Evolutionary conservation across 2,888 invertebrate genomes (phyloP), one percentile per base, ranked within the genome.

Genomic region (Epinotia brunnichana): DNA sequence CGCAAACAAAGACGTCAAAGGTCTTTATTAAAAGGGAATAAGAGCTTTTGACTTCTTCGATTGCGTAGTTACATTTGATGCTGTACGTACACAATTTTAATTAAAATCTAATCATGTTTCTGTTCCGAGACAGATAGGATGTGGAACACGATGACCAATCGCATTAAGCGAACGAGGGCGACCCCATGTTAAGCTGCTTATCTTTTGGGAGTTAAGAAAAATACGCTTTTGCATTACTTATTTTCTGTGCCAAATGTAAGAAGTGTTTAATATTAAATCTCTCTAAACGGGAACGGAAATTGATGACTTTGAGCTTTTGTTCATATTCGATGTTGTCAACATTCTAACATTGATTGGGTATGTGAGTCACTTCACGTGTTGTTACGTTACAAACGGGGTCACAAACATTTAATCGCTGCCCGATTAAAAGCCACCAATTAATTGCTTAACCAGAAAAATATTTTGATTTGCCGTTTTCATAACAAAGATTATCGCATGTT

Each of bases 401-500:
- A 41, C 41, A 39, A 44, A 56, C 29, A 17, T 57, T 29, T 17
- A 57, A 57, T 48, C 17, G 39, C 39, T 4, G 35, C 54, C 57
- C 44, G 15, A 24, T 29, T 39, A 69, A 35, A 41, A 15, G 35
- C 54, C 41, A 39, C 60, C 11, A 17, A 70, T 70, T 48, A 73
- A 73, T 69, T 63, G 73, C 57, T 73, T 66, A 68, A 72, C 56
- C 57, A 53, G 62, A 56, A 41, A 73, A 71, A 69, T 53, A 51
- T 63, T 73, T 59, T 63, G 73, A 73, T 73, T 69, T 53, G 7
- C 48, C 51, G 57, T 51, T 73, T 72, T 59, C 57, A 64, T 64
- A 68, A 70, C 63, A 57, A 73, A 69, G 24, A 72, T 69, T 69
- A 72, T 79, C 69, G 79, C 78, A 77, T 78, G 79, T 64, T 74